Base-by-base conservation (phyloP, 2,113 vertebrate species). In the Chinchilla lanigera region DNA sequence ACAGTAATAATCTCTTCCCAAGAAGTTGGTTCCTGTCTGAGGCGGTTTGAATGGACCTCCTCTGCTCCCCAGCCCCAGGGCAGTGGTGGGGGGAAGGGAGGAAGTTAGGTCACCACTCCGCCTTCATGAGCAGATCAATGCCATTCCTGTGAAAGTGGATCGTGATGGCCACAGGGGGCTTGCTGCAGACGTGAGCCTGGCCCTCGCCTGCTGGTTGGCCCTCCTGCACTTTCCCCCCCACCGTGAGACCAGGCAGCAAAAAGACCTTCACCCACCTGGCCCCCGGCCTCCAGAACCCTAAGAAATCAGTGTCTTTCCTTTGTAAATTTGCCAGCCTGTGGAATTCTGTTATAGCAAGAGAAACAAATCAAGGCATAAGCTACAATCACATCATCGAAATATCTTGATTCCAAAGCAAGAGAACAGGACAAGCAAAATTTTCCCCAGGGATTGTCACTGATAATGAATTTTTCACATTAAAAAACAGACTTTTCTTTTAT, bases 361-460 rank as follows among this genome's bases (percentile, higher is more conserved):
- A 52, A 26, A 26, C 44, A 52, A n/a, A 52, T 19, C 24, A 69
- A 65, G 44, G 17, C n/a, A 12, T 14, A 61, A 7, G 33, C 38
- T 81, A 81, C 9, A 26, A 22, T 30, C 30, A 20, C 13, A 50
- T n/a, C 44, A 84, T 84, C 58, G 63, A 84, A 91, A 50, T 58
- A 95, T 16, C n/a, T 88, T 88, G 65, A 90, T 41, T 41, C 82
- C n/a, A 78, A 56, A 91, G 30, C 30, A 82, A 22, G 67, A 78
- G 63, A 95, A 13, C 13, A 82, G 86, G 67, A 60, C 35, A 83
- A 88, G 38, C 16, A 97, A 91, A 93, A 73, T 67, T 86, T 47
- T 86, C 81, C 14, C 28, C 28, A 92, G 52, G 30, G 91, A 81
- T 52, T 89, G 33, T 81, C 33, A 71, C 47, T 47, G 22, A 63